Percentiles rank a stretch among this genome's conserved stretches.
Evolutionary conservation across 2,113 vertebrate species (phyloP).

Genomic region (Takifugu flavidus): DNA sequence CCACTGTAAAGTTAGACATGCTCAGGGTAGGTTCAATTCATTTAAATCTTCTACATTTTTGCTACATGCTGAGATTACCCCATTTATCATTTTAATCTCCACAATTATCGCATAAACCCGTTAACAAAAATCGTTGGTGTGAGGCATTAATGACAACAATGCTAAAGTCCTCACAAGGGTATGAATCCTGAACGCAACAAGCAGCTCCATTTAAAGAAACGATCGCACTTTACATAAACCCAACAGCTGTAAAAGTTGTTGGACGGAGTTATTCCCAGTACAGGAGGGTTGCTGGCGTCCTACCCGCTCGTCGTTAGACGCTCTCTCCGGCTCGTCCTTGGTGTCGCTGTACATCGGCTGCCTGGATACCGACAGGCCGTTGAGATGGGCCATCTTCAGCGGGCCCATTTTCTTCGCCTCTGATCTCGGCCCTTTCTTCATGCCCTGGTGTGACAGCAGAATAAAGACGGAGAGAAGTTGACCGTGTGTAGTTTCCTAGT

Average conservation of each 20-base stretch:
- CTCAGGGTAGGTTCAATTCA: not conserved
- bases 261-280: too few relatives aligned
- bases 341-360: conserved; percentile 81
- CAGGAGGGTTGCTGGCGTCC: not conserved
- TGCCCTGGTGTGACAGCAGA: conserved; percentile 75
- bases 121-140: too few relatives aligned
- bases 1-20: not conserved
- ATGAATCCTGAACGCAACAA: too few relatives aligned
- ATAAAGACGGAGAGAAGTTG: not conserved
- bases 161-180: too few relatives aligned
- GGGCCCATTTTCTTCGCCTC: conserved; percentile 92
- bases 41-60: too few relatives aligned
- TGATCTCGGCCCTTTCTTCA: conserved; percentile 85
- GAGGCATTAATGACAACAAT: too few relatives aligned
- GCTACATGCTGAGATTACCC: too few relatives aligned
- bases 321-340: conserved; percentile 82
- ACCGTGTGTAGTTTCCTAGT: not conserved
- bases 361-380: conserved; percentile 84
- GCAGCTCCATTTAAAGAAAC: too few relatives aligned
- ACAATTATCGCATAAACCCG: too few relatives aligned
- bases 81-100: too few relatives aligned
- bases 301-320: conserved; percentile 92
- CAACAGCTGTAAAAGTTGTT: too few relatives aligned
- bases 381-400: conserved; percentile 87
- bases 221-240: too few relatives aligned